Evolutionary conservation across 2,113 vertebrate species (phyloP), one percentile per base, ranked within the genome.

Genomic region (Macroglossus sobrinus): DNA sequence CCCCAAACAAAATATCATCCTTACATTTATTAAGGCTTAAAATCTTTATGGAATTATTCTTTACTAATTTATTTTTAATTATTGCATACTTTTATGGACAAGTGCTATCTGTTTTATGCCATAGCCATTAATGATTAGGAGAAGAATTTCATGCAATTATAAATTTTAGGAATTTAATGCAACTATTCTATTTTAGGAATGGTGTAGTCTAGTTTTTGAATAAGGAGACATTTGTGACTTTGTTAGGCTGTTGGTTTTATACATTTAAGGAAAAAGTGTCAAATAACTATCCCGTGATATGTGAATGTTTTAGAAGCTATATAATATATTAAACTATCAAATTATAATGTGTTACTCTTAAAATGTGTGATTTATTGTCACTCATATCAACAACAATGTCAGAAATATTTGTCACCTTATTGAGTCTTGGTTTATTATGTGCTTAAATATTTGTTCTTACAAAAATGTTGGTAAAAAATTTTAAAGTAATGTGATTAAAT

Each of bases 41-140:
- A 30, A 33, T 64, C 5, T 78, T 57, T 57, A n/a, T 57, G 40
- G 2, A n/a, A 84, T n/a, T 94, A 75, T 28, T 26, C 55, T 55
- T 88, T 90, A 50, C 28, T 81, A 81, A 55, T 95, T 97, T 79
- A 72, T 57, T 96, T 93, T 59, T 89, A 96, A 79, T 84, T 47
- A 57, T 43, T 82, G 14, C 6, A 53, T 64, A 22, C 47, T 81
- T 80, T 80, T 75, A 43, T 24, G 24, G 84, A 28, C 10, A 71
- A 33, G 22, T 40, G 12, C 19, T 96, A 94, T 90, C 64, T 50
- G 50, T 69, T 40, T 66, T 33, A n/a, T 71, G 16, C 84, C 40
- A 95, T 78, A 89, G 57, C 35, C 53, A 19, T 40, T 97, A 33
- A 21, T 94, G 16, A 84, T 96, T 78, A 79, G n/a, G 18, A 84